These are phyloP conservation scores for Himalopsyche phryganea DNA, from an alignment of 1,140 invertebrate genomes.

Conservation along the genomic window DNA sequence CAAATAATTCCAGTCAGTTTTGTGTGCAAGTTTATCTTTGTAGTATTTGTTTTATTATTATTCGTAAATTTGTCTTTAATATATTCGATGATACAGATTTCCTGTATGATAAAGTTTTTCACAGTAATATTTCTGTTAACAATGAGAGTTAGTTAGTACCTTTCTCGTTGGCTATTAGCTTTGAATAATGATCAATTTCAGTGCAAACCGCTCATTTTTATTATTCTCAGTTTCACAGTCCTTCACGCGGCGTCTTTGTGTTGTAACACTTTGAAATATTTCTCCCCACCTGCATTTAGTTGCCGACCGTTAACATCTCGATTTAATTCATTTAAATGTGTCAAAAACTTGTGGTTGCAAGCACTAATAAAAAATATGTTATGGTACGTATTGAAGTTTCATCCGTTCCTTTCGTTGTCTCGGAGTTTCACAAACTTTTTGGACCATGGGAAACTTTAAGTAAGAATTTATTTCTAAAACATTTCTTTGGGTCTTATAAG, in stretches of 20 bases:
- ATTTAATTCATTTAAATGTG: conserved; percentile 12
- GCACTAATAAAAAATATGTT: conserved; percentile 19
- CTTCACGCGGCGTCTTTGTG: conserved; percentile 20
- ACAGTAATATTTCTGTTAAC: no score
- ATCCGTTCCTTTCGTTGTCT: conserved; percentile 5
- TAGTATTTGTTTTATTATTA: no score
- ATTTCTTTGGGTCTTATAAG: no score
- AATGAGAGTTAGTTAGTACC: conserved; percentile 4
- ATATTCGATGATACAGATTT: no score
- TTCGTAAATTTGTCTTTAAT: no score
- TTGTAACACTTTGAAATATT: conserved; percentile 20
- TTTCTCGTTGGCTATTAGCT: conserved; percentile 28
- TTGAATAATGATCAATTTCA: conserved; percentile 28
- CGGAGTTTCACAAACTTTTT: conserved; percentile 10
- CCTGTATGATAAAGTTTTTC: no score
- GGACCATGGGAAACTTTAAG: conserved; percentile 6
- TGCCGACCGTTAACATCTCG: conserved; percentile 9
- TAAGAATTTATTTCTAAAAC: no score
- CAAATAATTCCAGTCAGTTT: no score
- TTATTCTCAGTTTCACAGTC: conserved; percentile 33
- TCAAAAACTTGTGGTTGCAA: conserved; percentile 13
- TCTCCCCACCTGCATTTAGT: background rate
- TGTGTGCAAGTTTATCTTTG: no score
- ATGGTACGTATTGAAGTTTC: conserved; percentile 6
- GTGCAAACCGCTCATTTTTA: conserved; percentile 27